Evolutionary conservation across 2,797 vertebrate species (phyloP).

Genomic region (Argentina silus): DNA sequence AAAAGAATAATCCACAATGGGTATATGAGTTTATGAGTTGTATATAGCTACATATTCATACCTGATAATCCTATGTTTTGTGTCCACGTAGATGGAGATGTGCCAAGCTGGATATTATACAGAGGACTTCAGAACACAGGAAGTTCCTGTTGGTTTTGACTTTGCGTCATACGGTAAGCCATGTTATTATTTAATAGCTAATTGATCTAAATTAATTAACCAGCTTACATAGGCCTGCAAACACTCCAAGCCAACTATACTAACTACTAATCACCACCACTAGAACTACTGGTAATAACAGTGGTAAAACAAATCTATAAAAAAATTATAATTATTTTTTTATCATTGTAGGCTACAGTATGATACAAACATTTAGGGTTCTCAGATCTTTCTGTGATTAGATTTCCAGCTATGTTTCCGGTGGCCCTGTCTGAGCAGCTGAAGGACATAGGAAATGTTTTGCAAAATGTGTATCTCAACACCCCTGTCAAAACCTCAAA

Average conservation of each 20-base stretch:
- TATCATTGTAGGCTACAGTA: background rate
- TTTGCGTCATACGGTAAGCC: conserved; percentile 79
- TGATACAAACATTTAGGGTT: conserved; percentile 1
- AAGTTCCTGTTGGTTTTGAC: conserved; percentile 81
- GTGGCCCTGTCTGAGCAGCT: conserved; percentile 63
- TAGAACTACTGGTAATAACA: background rate
- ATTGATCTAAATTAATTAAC: background rate
- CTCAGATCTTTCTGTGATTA: conserved; percentile 29
- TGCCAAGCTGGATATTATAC: conserved; percentile 77
- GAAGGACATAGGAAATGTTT: conserved; percentile 78
- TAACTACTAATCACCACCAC: background rate
- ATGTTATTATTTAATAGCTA: conserved; percentile 9
- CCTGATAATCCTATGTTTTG: background rate
- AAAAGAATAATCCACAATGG: background rate
- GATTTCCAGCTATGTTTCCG: conserved; percentile 62
- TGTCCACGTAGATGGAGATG: conserved; percentile 75
- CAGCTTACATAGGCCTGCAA: background rate
- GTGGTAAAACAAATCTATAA: too few relatives aligned
- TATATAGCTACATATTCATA: background rate
- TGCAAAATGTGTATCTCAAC: conserved; percentile 58
- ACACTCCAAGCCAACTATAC: background rate
- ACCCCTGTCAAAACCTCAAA: conserved; percentile 66
- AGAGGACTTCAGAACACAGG: conserved; percentile 81
- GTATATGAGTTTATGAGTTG: too few relatives aligned
- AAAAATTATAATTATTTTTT: background rate